A percentile compares a stretch with the other conserved stretches of the same genome.
Evolutionary conservation across 2,888 invertebrate species (phyloP).

Genomic region (Eupithecia exiguata): DNA sequence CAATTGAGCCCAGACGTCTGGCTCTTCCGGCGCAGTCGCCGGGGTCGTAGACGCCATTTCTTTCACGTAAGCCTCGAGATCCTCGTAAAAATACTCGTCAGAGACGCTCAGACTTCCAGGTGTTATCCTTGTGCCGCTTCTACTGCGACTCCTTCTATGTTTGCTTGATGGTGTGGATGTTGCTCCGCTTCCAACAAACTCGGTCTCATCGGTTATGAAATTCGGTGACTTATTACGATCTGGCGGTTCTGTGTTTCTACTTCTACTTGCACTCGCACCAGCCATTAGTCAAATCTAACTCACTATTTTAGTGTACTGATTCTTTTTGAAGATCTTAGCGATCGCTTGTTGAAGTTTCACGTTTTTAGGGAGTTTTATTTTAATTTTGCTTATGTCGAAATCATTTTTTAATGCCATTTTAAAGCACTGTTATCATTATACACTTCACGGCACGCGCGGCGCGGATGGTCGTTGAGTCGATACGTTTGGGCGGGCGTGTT

Average conservation of each 20-base stretch:
- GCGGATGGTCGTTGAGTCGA: constrained; percentile 52
- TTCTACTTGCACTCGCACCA: constrained; percentile 75
- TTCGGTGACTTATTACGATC: constrained; percentile 65
- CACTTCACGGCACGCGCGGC: constrained; percentile 61
- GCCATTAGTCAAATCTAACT: constrained; percentile 78
- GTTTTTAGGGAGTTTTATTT: constrained; percentile 65
- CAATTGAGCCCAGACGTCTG: constrained; percentile 90
- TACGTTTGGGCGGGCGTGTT: constrained; percentile 53
- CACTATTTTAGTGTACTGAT: constrained; percentile 79
- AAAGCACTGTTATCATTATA: constrained; percentile 69
- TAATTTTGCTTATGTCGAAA: constrained; percentile 76
- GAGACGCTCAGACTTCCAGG: constrained; percentile 69
- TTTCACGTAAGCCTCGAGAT: constrained; percentile 78
- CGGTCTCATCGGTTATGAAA: constrained; percentile 72
- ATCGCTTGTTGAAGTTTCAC: constrained; percentile 74
- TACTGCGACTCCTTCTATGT: constrained; percentile 71
- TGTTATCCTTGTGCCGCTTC: constrained; percentile 68
- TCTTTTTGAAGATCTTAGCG: constrained; percentile 78
- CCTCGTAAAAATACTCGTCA: constrained; percentile 76
- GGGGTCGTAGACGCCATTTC: constrained; percentile 68
- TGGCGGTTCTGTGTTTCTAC: constrained; percentile 66
- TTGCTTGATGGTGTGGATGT: constrained; percentile 58
- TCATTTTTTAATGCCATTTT: constrained; percentile 81
- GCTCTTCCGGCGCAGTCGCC: constrained; percentile 58
- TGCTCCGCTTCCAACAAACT: constrained; percentile 73